Conservation (phyloP, 2,113 vertebrate species). For the Urocolius indicus region DNA sequence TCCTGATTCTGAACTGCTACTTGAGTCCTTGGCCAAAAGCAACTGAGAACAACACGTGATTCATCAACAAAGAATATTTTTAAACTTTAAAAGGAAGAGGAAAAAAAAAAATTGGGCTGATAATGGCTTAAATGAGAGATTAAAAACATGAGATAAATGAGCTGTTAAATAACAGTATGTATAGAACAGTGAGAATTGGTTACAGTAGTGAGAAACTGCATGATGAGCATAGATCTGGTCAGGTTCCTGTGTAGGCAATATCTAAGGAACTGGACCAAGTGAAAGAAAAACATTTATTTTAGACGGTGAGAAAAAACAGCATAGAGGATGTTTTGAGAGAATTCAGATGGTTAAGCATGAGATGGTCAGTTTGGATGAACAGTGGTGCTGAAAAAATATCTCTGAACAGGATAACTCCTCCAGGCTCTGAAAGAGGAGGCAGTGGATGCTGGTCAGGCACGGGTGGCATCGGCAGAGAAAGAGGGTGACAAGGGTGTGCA, state of each 20-base stretch:
- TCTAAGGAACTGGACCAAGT: neutral
- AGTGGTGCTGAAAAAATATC: neutral
- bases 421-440: neutral
- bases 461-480: neutral
- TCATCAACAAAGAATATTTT: neutral
- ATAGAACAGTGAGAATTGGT: neutral
- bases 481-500: neutral
- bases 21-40: neutral
- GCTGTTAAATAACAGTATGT: neutral
- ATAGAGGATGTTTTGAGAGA: neutral
- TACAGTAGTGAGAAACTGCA: neutral
- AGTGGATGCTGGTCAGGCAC: fast-evolving
- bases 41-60: neutral
- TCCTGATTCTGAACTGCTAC: neutral
- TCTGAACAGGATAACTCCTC: neutral
- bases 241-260: neutral
- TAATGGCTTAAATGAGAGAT: neutral
- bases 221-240: neutral
- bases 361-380: neutral
- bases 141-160: neutral
- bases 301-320: neutral
- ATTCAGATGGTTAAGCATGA: neutral
- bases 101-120: neutral
- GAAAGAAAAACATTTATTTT: neutral
- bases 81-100: neutral